phyloP scores from a whole-genome alignment of 1,140 invertebrate species.

The Bombus haemorrhoidalis region DNA sequence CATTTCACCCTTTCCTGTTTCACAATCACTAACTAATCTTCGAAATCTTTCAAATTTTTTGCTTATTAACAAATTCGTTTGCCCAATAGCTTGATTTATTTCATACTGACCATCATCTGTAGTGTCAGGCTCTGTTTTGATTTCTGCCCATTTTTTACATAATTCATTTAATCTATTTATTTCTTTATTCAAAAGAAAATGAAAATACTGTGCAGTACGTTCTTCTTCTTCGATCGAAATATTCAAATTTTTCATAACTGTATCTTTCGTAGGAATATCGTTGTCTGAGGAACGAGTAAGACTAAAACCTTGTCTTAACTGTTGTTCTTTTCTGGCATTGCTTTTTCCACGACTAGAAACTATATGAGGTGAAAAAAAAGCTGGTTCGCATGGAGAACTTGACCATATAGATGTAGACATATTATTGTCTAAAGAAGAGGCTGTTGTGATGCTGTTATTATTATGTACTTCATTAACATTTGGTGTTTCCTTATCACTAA shows the following conservation, averaged over 20 bases:
- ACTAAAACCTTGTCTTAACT: constrained; percentile 76
- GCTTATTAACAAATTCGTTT: constrained; percentile 86
- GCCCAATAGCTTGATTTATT: constrained; percentile 87
- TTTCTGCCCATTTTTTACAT: constrained; percentile 80
- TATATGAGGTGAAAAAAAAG: constrained; percentile 74
- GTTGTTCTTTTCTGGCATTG: constrained; percentile 79
- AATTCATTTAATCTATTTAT: constrained; percentile 78
- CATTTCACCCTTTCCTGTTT: constrained; percentile 84
- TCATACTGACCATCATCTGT: constrained; percentile 83
- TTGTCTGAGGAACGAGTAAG: constrained; percentile 4
- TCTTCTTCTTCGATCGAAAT: constrained; percentile 79
- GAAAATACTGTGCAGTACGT: constrained; percentile 83
- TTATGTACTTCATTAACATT: neutral
- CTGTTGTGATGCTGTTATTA: neutral
- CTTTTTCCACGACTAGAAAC: constrained; percentile 80
- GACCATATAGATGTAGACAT: neutral
- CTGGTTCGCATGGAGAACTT: constrained; percentile 45
- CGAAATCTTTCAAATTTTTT: constrained; percentile 88
- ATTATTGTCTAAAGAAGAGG: neutral
- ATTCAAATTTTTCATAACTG: constrained; percentile 75
- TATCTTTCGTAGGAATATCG: constrained; percentile 77
- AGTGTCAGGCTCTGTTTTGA: constrained; percentile 65
- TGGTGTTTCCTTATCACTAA: neutral
- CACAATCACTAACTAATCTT: constrained; percentile 86
- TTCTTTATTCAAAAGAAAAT: constrained; percentile 81